A percentile compares a stretch with the other conserved stretches of the same genome.
Evolutionary conservation across 2,797 vertebrate species (phyloP).

Genomic region (Lepus townsendii): DNA sequence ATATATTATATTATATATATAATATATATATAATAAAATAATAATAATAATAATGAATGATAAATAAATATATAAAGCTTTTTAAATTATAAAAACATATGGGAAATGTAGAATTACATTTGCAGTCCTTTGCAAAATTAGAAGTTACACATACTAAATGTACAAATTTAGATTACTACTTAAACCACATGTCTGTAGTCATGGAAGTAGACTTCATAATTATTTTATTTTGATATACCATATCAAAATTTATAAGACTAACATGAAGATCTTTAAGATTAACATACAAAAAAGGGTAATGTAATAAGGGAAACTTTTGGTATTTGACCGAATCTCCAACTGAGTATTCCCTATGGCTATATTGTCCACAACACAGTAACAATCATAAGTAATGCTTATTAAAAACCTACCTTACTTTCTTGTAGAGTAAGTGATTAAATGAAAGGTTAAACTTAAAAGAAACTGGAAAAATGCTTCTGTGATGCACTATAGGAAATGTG

Average conservation of each 20-base stretch:
- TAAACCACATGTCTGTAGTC: background rate
- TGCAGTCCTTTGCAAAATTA: background rate
- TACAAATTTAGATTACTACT: background rate
- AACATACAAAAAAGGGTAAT: background rate
- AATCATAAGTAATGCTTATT: too few species aligned
- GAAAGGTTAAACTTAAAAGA: background rate
- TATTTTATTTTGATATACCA: background rate
- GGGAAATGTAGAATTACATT: background rate
- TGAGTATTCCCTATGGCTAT: background rate
- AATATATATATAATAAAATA: too few species aligned
- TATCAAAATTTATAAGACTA: too few species aligned
- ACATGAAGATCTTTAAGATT: background rate
- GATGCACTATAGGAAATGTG: background rate
- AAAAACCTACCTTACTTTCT: background rate
- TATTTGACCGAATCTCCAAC: background rate
- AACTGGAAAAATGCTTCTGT: background rate
- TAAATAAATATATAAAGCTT: too few species aligned
- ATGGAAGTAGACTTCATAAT: background rate
- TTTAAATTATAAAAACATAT: too few species aligned
- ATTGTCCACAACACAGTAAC: background rate
- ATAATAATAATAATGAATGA: too few species aligned
- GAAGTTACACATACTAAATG: background rate
- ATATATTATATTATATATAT: too few species aligned
- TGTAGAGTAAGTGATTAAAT: background rate
- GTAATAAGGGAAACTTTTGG: background rate